Conservation (phyloP, 1,140 invertebrate species). For the Drosophila hydei region DNA sequence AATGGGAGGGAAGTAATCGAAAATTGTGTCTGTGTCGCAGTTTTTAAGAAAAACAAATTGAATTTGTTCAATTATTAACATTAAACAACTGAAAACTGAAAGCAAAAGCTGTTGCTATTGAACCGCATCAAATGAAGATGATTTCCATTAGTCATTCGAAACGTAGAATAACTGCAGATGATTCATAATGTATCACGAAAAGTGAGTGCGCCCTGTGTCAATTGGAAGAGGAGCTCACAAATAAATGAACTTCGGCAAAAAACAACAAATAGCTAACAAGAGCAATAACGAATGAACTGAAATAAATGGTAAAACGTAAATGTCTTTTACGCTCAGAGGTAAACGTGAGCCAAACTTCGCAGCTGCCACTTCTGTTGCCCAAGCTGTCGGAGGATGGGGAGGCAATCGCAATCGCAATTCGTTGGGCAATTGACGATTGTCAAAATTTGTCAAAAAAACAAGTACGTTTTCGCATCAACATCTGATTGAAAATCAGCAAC, state of each 20-base stretch:
- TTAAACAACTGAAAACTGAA: conserved; percentile 7
- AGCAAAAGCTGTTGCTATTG: not conserved
- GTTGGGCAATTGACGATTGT: conserved; percentile 72
- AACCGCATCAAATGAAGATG: conserved; percentile 12
- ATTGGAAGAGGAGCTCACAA: conserved; percentile 11
- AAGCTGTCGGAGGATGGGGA: not conserved
- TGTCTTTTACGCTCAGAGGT: conserved; percentile 58
- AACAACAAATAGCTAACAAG: conserved; percentile 43
- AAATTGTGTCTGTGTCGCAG: conserved; percentile 12
- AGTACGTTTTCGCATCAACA: conserved; percentile 19
- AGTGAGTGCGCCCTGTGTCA: not conserved
- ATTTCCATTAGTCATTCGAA: conserved; percentile 3
- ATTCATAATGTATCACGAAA: conserved; percentile 18
- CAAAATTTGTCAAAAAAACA: conserved; percentile 72
- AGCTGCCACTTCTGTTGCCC: conserved; percentile 45
- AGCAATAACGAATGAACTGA: conserved; percentile 43
- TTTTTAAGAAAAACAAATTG: conserved; percentile 14
- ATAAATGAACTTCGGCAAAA: conserved; percentile 37
- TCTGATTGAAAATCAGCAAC: conserved; percentile 32
- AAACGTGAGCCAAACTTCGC: conserved; percentile 63
- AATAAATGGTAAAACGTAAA: conserved; percentile 65
- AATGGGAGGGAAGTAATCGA: conserved; percentile 44
- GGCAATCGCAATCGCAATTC: conserved; percentile 46
- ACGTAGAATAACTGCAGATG: not conserved
- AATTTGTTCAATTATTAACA: conserved; percentile 23